These are phyloP conservation scores for Pedetes capensis DNA, from an alignment of 2,113 vertebrate species.

Conservation along the genomic window DNA sequence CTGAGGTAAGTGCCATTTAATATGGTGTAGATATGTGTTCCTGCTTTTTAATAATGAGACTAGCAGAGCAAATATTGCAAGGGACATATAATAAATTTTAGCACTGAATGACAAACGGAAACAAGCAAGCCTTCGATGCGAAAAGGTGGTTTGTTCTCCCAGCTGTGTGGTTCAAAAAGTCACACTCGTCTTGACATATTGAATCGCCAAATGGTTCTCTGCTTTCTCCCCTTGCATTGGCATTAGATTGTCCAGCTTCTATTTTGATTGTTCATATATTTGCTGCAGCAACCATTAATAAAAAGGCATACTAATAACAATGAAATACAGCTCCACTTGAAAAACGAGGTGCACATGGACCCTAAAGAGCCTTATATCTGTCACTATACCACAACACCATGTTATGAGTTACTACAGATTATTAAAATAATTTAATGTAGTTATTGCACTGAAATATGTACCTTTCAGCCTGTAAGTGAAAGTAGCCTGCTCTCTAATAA, in stretches of 20 bases:
- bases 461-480: constrained; percentile 50
- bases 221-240: constrained; percentile 52
- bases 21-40: constrained; percentile 59
- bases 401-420: constrained; percentile 70
- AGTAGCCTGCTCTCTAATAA: constrained; percentile 66
- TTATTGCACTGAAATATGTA: constrained; percentile 67
- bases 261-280: constrained; percentile 74
- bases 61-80: constrained; percentile 67
- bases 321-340: constrained; percentile 76
- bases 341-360: constrained; percentile 58
- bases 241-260: constrained; percentile 55
- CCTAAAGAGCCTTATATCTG: constrained; percentile 69
- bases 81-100: constrained; percentile 63
- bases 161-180: constrained; percentile 73
- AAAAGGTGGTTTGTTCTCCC: constrained; percentile 64
- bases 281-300: constrained; percentile 73
- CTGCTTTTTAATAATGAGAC: constrained; percentile 72
- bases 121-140: constrained; percentile 45
- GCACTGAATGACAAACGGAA: constrained; percentile 62
- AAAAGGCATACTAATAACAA: constrained; percentile 75
- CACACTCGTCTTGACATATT: constrained; percentile 62
- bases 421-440: constrained; percentile 76
- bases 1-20: constrained; percentile 72
- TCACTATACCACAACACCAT: constrained; percentile 54
- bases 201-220: constrained; percentile 53